phyloP scores from a whole-genome alignment of 1,140 invertebrate genomes.

The Drosophila fuyamai region DNA sequence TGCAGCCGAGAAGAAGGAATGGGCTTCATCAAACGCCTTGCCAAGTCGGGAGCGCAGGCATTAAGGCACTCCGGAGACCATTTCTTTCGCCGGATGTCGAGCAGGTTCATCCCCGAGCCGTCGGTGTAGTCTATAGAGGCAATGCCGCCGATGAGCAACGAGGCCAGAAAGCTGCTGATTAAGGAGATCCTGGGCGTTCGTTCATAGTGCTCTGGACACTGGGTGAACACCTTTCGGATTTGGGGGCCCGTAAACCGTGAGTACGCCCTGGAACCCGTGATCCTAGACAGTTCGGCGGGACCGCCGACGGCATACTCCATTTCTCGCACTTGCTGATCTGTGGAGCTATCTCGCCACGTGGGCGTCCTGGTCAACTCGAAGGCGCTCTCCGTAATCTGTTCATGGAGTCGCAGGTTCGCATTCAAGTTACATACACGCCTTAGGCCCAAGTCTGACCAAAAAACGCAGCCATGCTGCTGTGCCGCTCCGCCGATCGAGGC shows the following conservation, averaged over 20 bases:
- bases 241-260: conserved; percentile 96
- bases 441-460: conserved; percentile 92
- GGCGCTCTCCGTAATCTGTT: conserved; percentile 89
- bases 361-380: conserved; percentile 93
- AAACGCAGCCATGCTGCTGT: conserved; percentile 98
- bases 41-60: conserved; percentile 89
- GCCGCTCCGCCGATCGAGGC: conserved; percentile 93
- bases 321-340: conserved; percentile 89
- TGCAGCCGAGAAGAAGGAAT: conserved; percentile 89
- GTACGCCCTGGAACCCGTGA: conserved; percentile 96
- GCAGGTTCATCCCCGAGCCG: conserved; percentile 98
- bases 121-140: conserved; percentile 96
- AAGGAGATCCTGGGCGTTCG: conserved; percentile 95
- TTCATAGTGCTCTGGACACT: conserved; percentile 89
- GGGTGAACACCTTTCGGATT: conserved; percentile 93
- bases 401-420: conserved; percentile 90
- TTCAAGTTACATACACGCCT: conserved; percentile 88
- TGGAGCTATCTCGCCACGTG: conserved; percentile 97
- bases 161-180: conserved; percentile 95
- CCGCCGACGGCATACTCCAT: conserved; percentile 93
- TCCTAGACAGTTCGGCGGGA: conserved; percentile 90
- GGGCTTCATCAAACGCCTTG: conserved; percentile 89
- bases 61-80: conserved; percentile 92
- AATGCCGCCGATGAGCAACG: conserved; percentile 93
- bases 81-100: conserved; percentile 91